These are phyloP conservation scores for Sarcophilus harrisii DNA, from an alignment of 2,797 vertebrate genomes.

Conservation along the genomic window DNA sequence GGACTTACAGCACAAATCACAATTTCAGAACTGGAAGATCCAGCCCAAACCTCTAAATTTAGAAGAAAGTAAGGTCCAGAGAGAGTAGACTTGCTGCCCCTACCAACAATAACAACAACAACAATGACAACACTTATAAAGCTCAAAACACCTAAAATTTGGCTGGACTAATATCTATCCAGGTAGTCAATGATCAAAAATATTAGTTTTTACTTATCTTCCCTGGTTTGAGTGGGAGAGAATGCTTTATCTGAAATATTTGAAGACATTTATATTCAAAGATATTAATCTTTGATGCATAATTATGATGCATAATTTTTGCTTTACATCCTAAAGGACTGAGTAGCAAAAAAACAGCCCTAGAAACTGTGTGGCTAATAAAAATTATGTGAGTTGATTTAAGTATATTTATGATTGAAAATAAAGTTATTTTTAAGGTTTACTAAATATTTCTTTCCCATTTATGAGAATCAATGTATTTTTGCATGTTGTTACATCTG, in stretches of 20 bases:
- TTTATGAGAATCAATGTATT: slow-evolving; percentile 27
- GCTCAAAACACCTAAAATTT: slow-evolving; percentile 25
- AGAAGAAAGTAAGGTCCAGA: neutral
- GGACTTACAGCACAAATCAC: neutral
- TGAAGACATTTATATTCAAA: slow-evolving; percentile 35
- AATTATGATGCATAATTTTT: neutral
- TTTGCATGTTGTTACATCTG: slow-evolving; percentile 50
- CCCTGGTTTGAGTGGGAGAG: neutral
- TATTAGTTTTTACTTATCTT: slow-evolving; percentile 51
- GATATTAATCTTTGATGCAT: too few species aligned
- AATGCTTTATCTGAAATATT: slow-evolving; percentile 56
- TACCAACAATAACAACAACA: neutral
- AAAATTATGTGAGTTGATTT: slow-evolving; percentile 47
- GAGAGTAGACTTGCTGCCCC: neutral
- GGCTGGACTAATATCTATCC: slow-evolving; percentile 43
- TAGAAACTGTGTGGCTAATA: slow-evolving; percentile 17
- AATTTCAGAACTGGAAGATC: neutral
- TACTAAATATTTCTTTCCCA: slow-evolving; percentile 52
- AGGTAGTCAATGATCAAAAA: slow-evolving; percentile 41
- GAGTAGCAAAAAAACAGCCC: slow-evolving; percentile 34
- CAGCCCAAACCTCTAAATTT: neutral
- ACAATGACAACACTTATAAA: neutral
- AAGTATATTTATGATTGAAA: slow-evolving; percentile 44
- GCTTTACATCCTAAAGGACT: neutral
- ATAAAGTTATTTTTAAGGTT: slow-evolving; percentile 40